Conservation (phyloP, 53 echinoderm and acorn worm species). For the Echinometra lucunter region DNA sequence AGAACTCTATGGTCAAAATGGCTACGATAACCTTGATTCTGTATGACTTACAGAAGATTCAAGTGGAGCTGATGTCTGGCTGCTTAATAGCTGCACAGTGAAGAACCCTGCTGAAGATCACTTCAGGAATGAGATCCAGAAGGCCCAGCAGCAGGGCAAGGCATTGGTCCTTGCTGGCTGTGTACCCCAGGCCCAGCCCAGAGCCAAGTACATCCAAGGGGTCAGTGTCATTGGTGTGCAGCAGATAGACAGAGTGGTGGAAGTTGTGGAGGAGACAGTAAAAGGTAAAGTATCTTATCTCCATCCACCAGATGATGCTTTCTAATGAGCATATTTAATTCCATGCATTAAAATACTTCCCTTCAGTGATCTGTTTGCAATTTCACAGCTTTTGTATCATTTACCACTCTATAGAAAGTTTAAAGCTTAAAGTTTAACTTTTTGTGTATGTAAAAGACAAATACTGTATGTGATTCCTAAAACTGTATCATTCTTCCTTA, state of each 20-base stretch:
- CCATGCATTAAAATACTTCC: no score
- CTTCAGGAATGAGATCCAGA: constrained; percentile 92
- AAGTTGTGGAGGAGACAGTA: constrained; percentile 97
- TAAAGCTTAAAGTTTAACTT: no score
- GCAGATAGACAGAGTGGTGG: constrained; percentile 98
- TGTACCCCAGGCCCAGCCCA: constrained; percentile 98
- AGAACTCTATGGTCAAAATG: neutral
- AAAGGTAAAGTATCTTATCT: constrained; percentile 78
- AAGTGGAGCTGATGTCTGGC: constrained; percentile 92
- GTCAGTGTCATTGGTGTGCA: constrained; percentile 97
- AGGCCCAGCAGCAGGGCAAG: constrained; percentile 86
- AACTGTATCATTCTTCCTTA: no score
- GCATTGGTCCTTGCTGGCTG: constrained; percentile 94
- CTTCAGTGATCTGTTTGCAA: no score
- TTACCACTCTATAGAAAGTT: no score
- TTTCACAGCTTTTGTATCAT: no score
- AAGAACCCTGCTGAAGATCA: constrained; percentile 99
- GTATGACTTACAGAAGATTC: constrained; percentile 69
- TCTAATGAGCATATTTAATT: no score
- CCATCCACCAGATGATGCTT: neutral
- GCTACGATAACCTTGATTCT: neutral
- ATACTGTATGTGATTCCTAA: no score
- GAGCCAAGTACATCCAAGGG: constrained; percentile 89
- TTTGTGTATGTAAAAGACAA: no score
- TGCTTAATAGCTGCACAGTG: constrained; percentile 98